Evolutionary conservation across 2,113 vertebrate species (phyloP).

Genomic region (Dasypus novemcinctus): DNA sequence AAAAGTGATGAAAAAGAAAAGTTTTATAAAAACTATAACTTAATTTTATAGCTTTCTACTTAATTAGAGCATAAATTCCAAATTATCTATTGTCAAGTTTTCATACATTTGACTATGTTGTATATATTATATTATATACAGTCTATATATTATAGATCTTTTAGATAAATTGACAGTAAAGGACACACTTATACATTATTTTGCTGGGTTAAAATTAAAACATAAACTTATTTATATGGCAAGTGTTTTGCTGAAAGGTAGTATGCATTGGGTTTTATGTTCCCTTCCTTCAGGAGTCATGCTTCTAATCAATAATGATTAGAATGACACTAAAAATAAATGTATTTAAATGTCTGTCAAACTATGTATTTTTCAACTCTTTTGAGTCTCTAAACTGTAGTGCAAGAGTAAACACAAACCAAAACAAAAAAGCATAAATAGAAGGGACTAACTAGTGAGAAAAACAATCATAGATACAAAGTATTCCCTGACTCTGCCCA

Average conservation of each 20-base stretch:
- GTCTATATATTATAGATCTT: constrained; percentile 79
- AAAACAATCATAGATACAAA: constrained; percentile 64
- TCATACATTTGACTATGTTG: constrained; percentile 81
- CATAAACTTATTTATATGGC: constrained; percentile 58
- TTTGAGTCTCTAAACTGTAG: constrained; percentile 76
- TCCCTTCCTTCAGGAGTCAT: constrained; percentile 63
- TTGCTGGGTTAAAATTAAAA: constrained; percentile 80
- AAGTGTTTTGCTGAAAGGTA: constrained; percentile 70
- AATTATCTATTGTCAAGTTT: constrained; percentile 72
- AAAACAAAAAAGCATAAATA: constrained; percentile 31
- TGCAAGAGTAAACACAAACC: constrained; percentile 70
- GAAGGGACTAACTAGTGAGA: constrained; percentile 60
- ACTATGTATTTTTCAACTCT: constrained; percentile 67
- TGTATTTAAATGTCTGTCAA: constrained; percentile 65
- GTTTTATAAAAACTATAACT: neutral
- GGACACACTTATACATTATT: constrained; percentile 73
- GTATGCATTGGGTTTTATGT: constrained; percentile 57
- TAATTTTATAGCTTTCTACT: constrained; percentile 24
- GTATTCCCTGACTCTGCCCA: constrained; percentile 71
- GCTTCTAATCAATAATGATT: constrained; percentile 67
- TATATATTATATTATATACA: constrained; percentile 79
- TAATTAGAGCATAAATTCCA: constrained; percentile 61
- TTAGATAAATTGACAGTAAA: constrained; percentile 81
- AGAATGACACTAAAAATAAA: constrained; percentile 68
- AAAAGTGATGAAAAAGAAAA: constrained; percentile 12